These are phyloP conservation scores for Cheilosia urbana DNA, from an alignment of 2,888 invertebrate species.

Conservation along the genomic window DNA sequence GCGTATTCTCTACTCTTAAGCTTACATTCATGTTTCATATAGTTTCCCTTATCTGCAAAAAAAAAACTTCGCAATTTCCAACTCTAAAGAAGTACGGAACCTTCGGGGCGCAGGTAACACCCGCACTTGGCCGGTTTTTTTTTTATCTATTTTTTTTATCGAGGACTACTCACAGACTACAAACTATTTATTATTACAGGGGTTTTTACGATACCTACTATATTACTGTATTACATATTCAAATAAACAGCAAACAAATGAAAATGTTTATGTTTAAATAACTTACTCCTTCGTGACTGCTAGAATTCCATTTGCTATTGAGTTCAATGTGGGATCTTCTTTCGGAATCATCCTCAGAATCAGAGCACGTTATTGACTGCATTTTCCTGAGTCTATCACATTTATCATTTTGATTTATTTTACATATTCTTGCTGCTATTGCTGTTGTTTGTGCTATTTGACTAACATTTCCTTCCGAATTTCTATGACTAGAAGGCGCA, in stretches of 20 bases:
- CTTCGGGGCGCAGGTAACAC: too few species aligned
- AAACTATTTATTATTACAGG: too few species aligned
- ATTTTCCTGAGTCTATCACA: constrained; percentile 83
- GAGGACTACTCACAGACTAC: too few species aligned
- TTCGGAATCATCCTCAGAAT: constrained; percentile 83
- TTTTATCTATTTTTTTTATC: too few species aligned
- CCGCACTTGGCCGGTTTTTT: too few species aligned
- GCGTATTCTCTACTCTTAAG: too few species aligned
- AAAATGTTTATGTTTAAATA: not conserved
- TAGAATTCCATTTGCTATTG: constrained; percentile 81
- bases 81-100: too few species aligned
- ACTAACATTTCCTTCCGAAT: constrained; percentile 53
- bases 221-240: not conserved
- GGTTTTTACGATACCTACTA: too few species aligned
- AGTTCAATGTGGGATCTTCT: constrained; percentile 81
- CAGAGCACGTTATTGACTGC: constrained; percentile 83
- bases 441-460: constrained; percentile 56
- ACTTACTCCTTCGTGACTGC: constrained; percentile 83
- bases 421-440: constrained; percentile 76
- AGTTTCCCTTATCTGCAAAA: too few species aligned
- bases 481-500: constrained; percentile 72
- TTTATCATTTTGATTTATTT: constrained; percentile 82
- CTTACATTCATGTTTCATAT: too few species aligned
- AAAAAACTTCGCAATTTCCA: too few species aligned
- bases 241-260: not conserved